Conservation (phyloP, 2,888 invertebrate genomes). For the Campoletis raptor region DNA sequence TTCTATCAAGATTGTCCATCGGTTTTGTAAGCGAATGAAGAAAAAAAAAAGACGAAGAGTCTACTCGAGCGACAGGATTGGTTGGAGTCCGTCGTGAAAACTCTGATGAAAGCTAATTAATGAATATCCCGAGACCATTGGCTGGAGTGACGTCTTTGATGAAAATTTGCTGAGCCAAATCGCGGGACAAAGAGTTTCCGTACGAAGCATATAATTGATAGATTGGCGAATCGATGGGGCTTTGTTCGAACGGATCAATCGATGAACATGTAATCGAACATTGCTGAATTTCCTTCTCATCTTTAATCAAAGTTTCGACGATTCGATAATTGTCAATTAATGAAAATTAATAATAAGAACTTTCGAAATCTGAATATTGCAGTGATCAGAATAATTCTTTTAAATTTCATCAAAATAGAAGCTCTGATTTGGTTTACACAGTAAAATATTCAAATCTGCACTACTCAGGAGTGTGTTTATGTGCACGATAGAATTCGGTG, state of each 20-base stretch:
- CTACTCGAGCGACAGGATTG: not conserved
- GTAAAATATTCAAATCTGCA: not conserved
- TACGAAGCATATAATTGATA: conserved; percentile 33
- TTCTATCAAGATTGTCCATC: conserved; percentile 18
- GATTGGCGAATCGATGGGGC: conserved; percentile 23
- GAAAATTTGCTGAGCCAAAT: conserved; percentile 45
- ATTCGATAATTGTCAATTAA: not conserved
- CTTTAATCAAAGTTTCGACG: not conserved
- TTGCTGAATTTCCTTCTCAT: not conserved
- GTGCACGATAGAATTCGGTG: no score
- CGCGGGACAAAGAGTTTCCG: conserved; percentile 50
- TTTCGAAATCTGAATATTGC: not conserved
- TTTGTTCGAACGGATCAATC: conserved; percentile 50
- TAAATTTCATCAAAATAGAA: not conserved
- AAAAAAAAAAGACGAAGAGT: not conserved
- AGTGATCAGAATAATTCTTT: not conserved
- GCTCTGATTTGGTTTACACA: not conserved
- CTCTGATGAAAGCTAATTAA: conserved; percentile 66
- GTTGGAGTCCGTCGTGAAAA: conserved; percentile 44
- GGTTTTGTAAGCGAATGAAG: not conserved
- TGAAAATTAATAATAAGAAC: not conserved
- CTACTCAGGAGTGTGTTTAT: not conserved
- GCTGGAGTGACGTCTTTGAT: conserved; percentile 53
- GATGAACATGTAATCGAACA: conserved; percentile 42
- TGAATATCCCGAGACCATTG: conserved; percentile 56